A percentile compares a stretch with the other conserved stretches of the same genome.
phyloP scores from a whole-genome alignment of 2,888 invertebrate genomes.

The Temnothorax ravouxi region DNA sequence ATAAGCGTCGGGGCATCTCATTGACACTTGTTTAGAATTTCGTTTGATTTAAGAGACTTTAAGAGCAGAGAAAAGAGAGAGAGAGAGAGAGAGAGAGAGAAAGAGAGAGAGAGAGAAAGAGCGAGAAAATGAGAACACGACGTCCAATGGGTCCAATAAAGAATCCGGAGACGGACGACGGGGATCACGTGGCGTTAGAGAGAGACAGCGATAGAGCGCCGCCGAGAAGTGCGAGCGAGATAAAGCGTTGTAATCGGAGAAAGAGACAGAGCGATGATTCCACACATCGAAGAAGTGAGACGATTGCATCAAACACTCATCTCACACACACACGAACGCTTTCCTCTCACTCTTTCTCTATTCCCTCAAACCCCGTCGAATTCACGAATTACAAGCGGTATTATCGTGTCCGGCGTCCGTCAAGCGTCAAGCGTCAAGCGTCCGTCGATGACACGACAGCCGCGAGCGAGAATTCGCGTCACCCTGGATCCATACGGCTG shows the following conservation, averaged over 20 bases:
- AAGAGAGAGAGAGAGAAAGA: background rate
- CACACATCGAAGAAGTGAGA: conserved; percentile 48
- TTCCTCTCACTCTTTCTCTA: background rate
- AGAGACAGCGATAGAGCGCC: background rate
- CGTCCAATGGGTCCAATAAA: conserved; percentile 36
- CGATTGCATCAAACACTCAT: conserved; percentile 65
- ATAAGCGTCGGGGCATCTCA: background rate
- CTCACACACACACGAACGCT: conserved; percentile 12
- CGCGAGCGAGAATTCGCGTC: background rate
- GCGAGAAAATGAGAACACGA: conserved; percentile 17
- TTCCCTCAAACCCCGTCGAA: background rate
- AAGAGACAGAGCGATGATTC: conserved; percentile 24
- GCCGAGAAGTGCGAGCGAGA: background rate
- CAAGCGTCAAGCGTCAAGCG: background rate
- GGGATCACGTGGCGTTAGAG: conserved; percentile 30
- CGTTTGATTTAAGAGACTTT: background rate
- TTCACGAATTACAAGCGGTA: background rate
- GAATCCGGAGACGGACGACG: background rate
- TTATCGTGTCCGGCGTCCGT: background rate
- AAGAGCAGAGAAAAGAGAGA: background rate
- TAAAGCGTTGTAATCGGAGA: background rate
- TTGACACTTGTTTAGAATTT: conserved; percentile 22
- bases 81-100: background rate
- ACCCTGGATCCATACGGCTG: conserved; percentile 21
- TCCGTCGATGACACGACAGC: background rate